phyloP scores from a whole-genome alignment of 2,113 vertebrate species.

The Thinocorus orbignyianus region DNA sequence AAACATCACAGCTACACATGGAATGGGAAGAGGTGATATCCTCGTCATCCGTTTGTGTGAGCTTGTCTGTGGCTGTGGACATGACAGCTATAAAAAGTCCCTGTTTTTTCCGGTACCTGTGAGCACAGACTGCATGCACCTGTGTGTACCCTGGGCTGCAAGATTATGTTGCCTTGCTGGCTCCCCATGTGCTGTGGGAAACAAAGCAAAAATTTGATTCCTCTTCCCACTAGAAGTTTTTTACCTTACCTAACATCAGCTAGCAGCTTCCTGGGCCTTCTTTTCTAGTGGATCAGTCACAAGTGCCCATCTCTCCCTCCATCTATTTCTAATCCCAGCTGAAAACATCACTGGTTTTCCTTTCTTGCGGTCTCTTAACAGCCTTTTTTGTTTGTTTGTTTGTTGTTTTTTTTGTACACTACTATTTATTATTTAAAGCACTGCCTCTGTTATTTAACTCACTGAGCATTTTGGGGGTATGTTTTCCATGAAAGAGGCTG shows the following conservation, averaged over 20 bases:
- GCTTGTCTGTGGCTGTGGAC: not conserved
- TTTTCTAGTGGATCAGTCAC: not conserved
- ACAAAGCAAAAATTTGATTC: not conserved
- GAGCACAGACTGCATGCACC: not conserved
- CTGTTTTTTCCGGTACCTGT: not conserved
- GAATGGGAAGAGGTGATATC: not conserved
- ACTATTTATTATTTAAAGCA: not conserved
- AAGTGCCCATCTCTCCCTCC: not conserved
- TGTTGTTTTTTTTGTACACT: not conserved
- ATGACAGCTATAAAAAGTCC: not conserved
- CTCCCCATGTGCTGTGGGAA: not conserved
- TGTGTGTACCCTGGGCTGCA: not conserved
- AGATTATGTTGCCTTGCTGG: not conserved
- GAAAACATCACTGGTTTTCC: not conserved
- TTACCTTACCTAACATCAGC: not conserved
- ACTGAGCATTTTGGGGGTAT: not conserved
- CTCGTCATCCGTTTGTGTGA: not conserved
- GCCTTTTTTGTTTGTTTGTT: not conserved
- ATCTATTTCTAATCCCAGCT: not conserved
- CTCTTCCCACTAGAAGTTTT: not conserved
- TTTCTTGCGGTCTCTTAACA: not conserved
- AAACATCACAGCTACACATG: not conserved
- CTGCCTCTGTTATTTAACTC: not conserved
- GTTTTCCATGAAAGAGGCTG: not conserved
- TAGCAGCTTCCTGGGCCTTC: not conserved